These are phyloP conservation scores for Grammomys surdaster DNA, from an alignment of 2,113 vertebrate species.

Conservation along the genomic window DNA sequence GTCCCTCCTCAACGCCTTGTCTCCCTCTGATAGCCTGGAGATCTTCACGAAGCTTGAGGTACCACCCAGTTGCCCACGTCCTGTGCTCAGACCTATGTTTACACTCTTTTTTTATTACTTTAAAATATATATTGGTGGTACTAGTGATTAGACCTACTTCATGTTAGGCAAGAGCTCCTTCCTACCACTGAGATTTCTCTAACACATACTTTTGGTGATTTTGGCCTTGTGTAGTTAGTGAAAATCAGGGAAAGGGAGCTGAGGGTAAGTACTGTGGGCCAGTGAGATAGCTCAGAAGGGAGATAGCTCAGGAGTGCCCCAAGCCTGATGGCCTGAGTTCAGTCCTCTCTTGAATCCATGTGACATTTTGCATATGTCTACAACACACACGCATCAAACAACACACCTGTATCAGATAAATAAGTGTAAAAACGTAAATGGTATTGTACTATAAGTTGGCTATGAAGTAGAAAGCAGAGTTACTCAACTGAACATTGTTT, in stretches of 20 bases:
- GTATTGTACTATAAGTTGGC: not conserved
- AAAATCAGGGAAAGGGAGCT: not conserved
- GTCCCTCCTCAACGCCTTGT: conserved; percentile 88
- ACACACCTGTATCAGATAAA: not conserved
- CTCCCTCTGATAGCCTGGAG: conserved; percentile 88
- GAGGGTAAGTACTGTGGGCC: not conserved
- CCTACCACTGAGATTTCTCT: not conserved
- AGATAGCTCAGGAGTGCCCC: not conserved
- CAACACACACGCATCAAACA: not conserved
- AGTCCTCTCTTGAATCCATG: not conserved
- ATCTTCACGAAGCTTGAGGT: conserved; percentile 91
- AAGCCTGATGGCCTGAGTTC: not conserved
- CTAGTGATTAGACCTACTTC: too few relatives aligned
- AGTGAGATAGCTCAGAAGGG: not conserved
- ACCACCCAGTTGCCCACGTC: not conserved
- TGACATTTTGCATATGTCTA: not conserved
- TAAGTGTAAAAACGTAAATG: not conserved
- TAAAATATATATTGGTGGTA: not conserved
- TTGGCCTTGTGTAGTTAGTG: not conserved
- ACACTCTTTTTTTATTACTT: not conserved
- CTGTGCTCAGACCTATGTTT: conserved; percentile 29
- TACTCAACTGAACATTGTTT: not conserved
- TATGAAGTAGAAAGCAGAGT: conserved; percentile 26
- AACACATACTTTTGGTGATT: not conserved
- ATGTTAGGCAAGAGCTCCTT: not conserved